Evolutionary conservation across 1,140 invertebrate species (phyloP).

Genomic region (Aphidius ervi): DNA sequence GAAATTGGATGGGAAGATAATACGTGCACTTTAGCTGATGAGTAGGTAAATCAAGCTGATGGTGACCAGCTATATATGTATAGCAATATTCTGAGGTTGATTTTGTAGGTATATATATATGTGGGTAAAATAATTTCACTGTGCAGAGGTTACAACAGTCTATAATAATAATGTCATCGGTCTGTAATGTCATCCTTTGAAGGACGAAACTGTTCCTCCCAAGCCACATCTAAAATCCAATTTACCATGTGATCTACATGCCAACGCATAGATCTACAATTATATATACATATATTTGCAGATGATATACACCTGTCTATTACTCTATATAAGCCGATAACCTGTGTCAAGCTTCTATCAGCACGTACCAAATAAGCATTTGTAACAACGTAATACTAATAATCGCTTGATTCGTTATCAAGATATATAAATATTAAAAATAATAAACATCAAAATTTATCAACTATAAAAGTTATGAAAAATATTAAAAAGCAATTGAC

Average conservation of each 20-base stretch:
- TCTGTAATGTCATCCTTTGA: constrained; percentile 33
- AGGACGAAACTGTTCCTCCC: constrained; percentile 8
- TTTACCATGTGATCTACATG: no score
- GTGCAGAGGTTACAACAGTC: constrained; percentile 24
- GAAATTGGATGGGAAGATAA: constrained; percentile 18
- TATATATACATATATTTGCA: no score
- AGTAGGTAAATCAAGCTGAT: constrained; percentile 16
- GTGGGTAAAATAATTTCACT: constrained; percentile 22
- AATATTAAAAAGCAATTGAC: background rate
- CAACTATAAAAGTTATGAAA: background rate
- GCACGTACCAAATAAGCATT: constrained; percentile 14
- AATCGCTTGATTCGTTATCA: constrained; percentile 7
- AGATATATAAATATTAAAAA: background rate
- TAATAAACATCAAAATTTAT: background rate
- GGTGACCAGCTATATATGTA: constrained; percentile 5
- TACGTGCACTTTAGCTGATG: constrained; percentile 20
- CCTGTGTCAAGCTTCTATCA: constrained; percentile 19
- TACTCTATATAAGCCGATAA: constrained; percentile 16
- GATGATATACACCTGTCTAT: constrained; percentile 1
- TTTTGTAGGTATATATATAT: background rate
- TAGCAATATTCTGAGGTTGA: constrained; percentile 16
- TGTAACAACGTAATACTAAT: background rate
- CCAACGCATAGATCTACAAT: no score
- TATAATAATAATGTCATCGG: constrained; percentile 32
- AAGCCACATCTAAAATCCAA: background rate